Base-by-base conservation (phyloP, 2,797 vertebrate genomes). In the Phoxinus dragarum region DNA sequence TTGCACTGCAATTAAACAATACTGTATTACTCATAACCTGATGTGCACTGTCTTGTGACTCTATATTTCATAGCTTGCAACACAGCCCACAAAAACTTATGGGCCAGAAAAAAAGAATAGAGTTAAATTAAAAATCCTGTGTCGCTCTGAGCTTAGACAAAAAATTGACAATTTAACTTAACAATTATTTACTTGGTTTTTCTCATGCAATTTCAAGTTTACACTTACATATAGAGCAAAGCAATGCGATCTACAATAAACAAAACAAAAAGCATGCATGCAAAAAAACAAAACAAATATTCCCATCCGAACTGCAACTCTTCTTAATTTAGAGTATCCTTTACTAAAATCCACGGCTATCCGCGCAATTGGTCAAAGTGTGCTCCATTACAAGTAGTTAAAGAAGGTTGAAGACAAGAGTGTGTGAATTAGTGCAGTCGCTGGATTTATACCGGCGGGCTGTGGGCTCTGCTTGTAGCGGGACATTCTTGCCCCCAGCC, bases 401-500 rank as follows among this genome's bases (percentile, higher is more conserved):
- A 80, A 68, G 27, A 34, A 36, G 19, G 78, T 17, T 80, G n/a
- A 52, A 80, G 78, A 80, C 61, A 52, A 49, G 42, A 52, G 64
- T 44, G 84, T 31, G 40, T 80, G 17, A 77, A 68, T 40, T 54
- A 64, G 66, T 78, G 74, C 79, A 71, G 77, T 84, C 17, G 87
- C 91, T 84, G 90, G 84, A 90, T 93, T 94, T 96, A 97, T 97
- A 97, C 93, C 94, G 91, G 80, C 91, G 88, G 91, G 90, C 91
- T 90, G 88, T 81, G 90, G 84, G 84, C 90, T 92, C 92, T 91
- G 71, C 77, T 77, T 84, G 88, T 90, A 94, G 94, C 91, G 89
- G 94, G 94, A 94, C 93, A 98, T 98, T 97, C 97, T 97, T 97
- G 96, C 83, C 91, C 94, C 96, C 89, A 94, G 93, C 90, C 95